Percentiles rank a stretch among this genome's conserved stretches.
These are phyloP conservation scores for Maccullochella peelii DNA, from an alignment of 2,113 vertebrate species.

Conservation along the genomic window DNA sequence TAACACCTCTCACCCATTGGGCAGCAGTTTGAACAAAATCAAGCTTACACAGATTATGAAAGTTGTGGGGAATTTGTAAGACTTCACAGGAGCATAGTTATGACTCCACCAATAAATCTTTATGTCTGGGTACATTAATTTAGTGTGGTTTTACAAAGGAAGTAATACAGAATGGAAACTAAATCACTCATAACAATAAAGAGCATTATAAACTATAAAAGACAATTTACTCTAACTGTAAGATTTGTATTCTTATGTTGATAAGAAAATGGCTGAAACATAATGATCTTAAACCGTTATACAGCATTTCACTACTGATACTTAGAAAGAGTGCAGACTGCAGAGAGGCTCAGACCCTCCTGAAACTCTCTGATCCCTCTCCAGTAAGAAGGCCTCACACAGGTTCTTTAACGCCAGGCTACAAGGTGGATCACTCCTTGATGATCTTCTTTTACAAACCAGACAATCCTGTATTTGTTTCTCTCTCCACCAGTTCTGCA, in stretches of 20 bases:
- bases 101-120: too few species aligned
- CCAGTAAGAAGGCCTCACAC: slow-evolving; percentile 24
- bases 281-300: neutral
- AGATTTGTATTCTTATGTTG: neutral
- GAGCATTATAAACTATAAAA: neutral
- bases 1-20: neutral
- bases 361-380: neutral
- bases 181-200: neutral
- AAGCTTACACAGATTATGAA: too few species aligned
- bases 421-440: neutral
- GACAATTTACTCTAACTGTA: neutral
- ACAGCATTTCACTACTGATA: neutral
- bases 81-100: too few species aligned
- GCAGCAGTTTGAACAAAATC: too few species aligned
- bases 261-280: neutral
- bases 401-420: slow-evolving; percentile 17
- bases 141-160: neutral
- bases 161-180: neutral
- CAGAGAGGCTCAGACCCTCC: neutral
- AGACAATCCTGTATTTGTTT: slow-evolving; percentile 20
- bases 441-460: slow-evolving; percentile 17
- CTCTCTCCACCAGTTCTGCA: slow-evolving; percentile 36
- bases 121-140: too few species aligned
- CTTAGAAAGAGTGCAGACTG: slow-evolving; percentile 13
- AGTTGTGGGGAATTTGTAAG: too few species aligned